phyloP scores from a whole-genome alignment of 2,888 invertebrate species.

The Hydriomena furcata region DNA sequence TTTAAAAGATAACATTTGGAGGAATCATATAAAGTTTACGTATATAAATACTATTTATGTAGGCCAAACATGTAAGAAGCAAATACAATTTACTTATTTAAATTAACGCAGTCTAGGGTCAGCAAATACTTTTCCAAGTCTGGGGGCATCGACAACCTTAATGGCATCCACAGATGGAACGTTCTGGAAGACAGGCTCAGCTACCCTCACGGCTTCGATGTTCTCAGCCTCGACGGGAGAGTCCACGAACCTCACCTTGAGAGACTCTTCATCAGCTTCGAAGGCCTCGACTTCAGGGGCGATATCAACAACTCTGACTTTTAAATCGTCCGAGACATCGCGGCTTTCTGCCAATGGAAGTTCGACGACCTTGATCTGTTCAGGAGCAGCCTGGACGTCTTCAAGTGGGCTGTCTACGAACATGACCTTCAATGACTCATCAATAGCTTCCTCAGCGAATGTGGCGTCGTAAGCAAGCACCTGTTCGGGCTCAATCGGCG shows the following conservation, averaged over 20 bases:
- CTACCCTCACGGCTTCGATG: slow-evolving; percentile 1
- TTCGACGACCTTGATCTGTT: too few relatives aligned
- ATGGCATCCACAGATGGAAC: slow-evolving; percentile 14
- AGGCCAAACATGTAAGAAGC: not conserved
- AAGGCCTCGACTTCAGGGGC: not conserved
- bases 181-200: slow-evolving; percentile 2
- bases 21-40: too few relatives aligned
- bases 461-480: not conserved
- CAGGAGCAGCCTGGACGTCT: too few relatives aligned
- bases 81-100: not conserved
- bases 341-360: too few relatives aligned
- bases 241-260: slow-evolving; percentile 7
- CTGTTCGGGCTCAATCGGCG: not conserved
- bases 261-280: not conserved
- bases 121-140: slow-evolving; percentile 34
- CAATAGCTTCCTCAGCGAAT: not conserved
- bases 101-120: slow-evolving; percentile 41
- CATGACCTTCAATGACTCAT: slow-evolving; percentile 1
- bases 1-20: too few relatives aligned
- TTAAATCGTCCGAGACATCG: not conserved
- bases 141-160: slow-evolving; percentile 27
- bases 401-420: slow-evolving; percentile 8
- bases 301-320: too few relatives aligned
- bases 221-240: not conserved
- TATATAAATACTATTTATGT: too few relatives aligned